phyloP scores from a whole-genome alignment of 2,888 invertebrate genomes.

The Lepidocyrtoides sp. region DNA sequence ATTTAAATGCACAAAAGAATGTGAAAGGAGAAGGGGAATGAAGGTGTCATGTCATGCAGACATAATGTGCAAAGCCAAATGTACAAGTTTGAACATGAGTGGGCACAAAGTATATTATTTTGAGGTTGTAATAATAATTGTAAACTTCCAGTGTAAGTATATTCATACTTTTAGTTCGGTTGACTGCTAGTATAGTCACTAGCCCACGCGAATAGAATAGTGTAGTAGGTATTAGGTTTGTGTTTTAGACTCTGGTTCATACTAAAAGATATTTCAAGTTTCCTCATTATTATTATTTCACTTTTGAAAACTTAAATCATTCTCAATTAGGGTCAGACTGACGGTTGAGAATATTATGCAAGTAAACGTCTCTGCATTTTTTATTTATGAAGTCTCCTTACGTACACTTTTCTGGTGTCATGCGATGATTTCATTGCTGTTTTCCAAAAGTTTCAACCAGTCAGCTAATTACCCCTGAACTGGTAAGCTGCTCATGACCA shows the following conservation, averaged over 20 bases:
- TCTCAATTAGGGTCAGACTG: constrained; percentile 33
- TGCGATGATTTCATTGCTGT: constrained; percentile 59
- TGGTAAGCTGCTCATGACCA: constrained; percentile 32
- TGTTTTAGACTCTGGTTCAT: no score
- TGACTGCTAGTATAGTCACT: neutral
- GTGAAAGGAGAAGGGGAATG: neutral
- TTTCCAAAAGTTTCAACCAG: constrained; percentile 15
- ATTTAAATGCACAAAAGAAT: neutral
- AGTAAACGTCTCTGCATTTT: neutral
- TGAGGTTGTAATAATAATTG: no score
- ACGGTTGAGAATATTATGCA: neutral
- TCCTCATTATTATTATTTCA: constrained; percentile 40
- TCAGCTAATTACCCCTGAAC: constrained; percentile 76
- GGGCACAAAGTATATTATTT: neutral
- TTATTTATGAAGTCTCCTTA: neutral
- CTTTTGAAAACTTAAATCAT: constrained; percentile 40
- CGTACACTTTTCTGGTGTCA: constrained; percentile 31
- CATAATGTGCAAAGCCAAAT: neutral
- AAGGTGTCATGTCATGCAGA: constrained; percentile 42
- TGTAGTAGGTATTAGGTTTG: no score
- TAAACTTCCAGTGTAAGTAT: neutral
- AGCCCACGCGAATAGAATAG: constrained; percentile 1
- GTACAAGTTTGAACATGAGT: neutral
- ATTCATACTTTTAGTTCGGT: neutral
- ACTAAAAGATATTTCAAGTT: constrained; percentile 28